Conservation (phyloP, 2,113 vertebrate species). For the Burhinus bistriatus region DNA sequence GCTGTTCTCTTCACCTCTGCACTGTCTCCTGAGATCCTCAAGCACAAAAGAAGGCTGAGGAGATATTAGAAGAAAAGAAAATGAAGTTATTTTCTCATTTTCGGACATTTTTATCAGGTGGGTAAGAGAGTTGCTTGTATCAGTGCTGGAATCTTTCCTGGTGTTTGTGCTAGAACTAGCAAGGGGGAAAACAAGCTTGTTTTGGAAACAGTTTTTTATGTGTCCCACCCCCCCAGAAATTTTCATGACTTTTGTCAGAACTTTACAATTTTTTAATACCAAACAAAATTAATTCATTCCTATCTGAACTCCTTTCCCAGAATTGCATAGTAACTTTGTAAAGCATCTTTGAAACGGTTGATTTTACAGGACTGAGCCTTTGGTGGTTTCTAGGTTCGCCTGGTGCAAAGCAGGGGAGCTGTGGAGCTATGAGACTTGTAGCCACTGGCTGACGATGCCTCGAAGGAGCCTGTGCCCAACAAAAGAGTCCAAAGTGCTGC, state of each 20-base stretch:
- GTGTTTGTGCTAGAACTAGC: not conserved
- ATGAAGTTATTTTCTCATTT: not conserved
- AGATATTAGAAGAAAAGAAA: not conserved
- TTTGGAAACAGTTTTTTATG: not conserved
- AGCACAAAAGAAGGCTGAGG: not conserved
- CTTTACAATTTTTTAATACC: not conserved
- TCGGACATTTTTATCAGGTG: not conserved
- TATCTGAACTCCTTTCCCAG: not conserved
- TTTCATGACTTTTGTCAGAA: not conserved
- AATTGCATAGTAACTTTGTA: not conserved
- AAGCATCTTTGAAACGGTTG: not conserved
- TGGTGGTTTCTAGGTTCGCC: not conserved
- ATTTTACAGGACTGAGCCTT: not conserved
- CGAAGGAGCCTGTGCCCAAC: not conserved
- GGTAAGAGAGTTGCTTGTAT: not conserved
- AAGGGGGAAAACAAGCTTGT: not conserved
- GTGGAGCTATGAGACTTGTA: not conserved
- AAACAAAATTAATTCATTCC: not conserved
- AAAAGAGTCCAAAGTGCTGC: not conserved
- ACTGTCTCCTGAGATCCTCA: not conserved
- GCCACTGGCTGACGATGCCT: fast-evolving
- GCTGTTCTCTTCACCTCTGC: not conserved
- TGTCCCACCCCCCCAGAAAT: not conserved
- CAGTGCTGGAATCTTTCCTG: not conserved
- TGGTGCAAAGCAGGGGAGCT: not conserved